phyloP scores from a whole-genome alignment of 2,113 vertebrate species.

The Notiomystis cincta region DNA sequence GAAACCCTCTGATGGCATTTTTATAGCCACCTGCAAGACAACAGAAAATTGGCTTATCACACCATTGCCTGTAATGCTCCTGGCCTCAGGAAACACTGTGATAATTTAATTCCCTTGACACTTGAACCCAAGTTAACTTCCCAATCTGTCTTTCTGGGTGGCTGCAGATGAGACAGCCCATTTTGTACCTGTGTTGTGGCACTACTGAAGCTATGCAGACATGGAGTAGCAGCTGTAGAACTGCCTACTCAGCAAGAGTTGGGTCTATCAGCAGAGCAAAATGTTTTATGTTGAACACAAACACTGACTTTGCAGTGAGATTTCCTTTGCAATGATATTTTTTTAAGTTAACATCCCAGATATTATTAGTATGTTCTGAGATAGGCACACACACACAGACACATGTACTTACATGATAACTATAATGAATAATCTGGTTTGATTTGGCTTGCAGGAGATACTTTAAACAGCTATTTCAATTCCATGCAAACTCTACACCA shows the following conservation, averaged over 20 bases:
- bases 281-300: not conserved
- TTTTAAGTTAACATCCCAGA: not conserved
- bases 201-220: not conserved
- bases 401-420: not conserved
- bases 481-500: not conserved
- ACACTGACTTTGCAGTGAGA: not conserved
- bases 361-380: not conserved
- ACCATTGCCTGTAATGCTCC: not conserved
- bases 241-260: not conserved
- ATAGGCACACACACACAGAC: not conserved
- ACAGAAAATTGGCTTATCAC: not conserved
- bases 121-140: not conserved
- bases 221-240: not conserved
- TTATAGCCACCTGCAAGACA: not conserved
- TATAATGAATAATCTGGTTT: not conserved
- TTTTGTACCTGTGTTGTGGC: not conserved
- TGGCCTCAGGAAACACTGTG: not conserved
- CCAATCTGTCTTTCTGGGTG: not conserved
- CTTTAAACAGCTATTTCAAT: not conserved
- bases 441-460: not conserved
- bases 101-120: not conserved
- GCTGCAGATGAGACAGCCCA: not conserved
- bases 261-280: not conserved
- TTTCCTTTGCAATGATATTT: not conserved
- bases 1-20: not conserved